Evolutionary conservation across 2,888 invertebrate species (phyloP).

Genomic region (Autographa gamma): DNA sequence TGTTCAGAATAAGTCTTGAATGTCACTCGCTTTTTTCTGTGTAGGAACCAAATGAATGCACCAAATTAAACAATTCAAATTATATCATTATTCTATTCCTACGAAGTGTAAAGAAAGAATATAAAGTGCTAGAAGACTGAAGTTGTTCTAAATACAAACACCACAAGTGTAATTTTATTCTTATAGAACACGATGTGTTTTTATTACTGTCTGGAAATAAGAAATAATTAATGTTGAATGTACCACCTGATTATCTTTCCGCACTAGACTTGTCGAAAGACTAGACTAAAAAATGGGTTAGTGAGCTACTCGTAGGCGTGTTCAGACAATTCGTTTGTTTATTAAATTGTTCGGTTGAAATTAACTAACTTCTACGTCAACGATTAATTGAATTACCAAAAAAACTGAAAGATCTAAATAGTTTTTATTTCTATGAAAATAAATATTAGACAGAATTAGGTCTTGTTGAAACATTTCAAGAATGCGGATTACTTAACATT

Average conservation of each 20-base stretch:
- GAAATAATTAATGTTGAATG: slow-evolving; percentile 39
- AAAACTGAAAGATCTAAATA: slow-evolving; percentile 34
- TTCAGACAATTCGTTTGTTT: slow-evolving; percentile 35
- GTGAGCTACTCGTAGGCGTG: slow-evolving; percentile 39
- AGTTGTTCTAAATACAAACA: slow-evolving; percentile 22
- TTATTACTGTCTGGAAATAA: slow-evolving; percentile 35
- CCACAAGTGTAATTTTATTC: slow-evolving; percentile 19
- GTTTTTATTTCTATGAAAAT: slow-evolving; percentile 45
- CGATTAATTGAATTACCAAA: slow-evolving; percentile 36
- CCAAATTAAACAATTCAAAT: background rate
- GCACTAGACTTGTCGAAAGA: slow-evolving; percentile 38
- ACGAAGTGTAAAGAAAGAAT: slow-evolving; percentile 15
- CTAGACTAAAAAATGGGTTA: slow-evolving; percentile 45
- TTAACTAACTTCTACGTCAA: slow-evolving; percentile 50
- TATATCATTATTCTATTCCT: background rate
- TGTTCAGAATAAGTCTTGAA: too few species aligned
- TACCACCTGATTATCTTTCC: slow-evolving; percentile 34
- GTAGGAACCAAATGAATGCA: background rate
- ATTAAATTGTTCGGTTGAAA: slow-evolving; percentile 43
- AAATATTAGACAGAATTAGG: slow-evolving; percentile 36
- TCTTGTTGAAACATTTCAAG: slow-evolving; percentile 33
- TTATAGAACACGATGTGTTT: slow-evolving; percentile 15
- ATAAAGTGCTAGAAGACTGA: slow-evolving; percentile 5
- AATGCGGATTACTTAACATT: slow-evolving; percentile 28
- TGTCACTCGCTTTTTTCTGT: background rate